Evolutionary conservation across 1,140 invertebrate species (phyloP).

Genomic region (Cydia splendana): DNA sequence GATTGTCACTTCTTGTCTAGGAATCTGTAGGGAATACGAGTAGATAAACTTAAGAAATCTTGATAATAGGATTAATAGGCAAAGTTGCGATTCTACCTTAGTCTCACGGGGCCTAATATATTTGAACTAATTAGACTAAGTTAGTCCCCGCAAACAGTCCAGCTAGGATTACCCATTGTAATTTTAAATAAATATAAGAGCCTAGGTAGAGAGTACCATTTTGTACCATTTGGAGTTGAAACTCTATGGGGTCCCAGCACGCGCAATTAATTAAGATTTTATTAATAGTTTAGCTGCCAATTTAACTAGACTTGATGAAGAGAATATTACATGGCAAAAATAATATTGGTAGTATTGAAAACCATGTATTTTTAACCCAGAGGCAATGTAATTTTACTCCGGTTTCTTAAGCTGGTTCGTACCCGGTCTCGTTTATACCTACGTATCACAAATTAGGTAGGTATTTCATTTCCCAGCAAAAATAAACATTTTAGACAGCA

Average conservation of each 20-base stretch:
- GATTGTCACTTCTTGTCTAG: neutral
- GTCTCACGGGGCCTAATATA: neutral
- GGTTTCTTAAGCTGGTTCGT: too few relatives aligned
- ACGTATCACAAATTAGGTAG: neutral
- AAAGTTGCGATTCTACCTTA: neutral
- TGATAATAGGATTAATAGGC: neutral
- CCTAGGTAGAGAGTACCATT: too few relatives aligned
- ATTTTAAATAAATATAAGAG: neutral
- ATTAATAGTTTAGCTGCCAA: too few relatives aligned
- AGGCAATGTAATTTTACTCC: too few relatives aligned
- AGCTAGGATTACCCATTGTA: neutral
- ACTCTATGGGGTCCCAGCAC: too few relatives aligned
- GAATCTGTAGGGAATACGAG: neutral
- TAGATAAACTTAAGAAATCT: constrained; percentile 5
- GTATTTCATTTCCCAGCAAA: neutral
- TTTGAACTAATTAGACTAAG: constrained; percentile 22
- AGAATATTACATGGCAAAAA: too few relatives aligned
- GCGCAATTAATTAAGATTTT: too few relatives aligned
- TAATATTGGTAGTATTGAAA: too few relatives aligned
- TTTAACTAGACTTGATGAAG: too few relatives aligned
- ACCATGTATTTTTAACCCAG: too few relatives aligned
- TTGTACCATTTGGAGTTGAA: too few relatives aligned
- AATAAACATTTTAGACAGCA: neutral
- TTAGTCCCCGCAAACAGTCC: neutral
- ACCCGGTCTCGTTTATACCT: too few relatives aligned